A percentile compares a stretch with the other conserved stretches of the same genome.
phyloP scores from a whole-genome alignment of 35 echinoderm and acorn worm genomes.

The Nesometra sesokonis region DNA sequence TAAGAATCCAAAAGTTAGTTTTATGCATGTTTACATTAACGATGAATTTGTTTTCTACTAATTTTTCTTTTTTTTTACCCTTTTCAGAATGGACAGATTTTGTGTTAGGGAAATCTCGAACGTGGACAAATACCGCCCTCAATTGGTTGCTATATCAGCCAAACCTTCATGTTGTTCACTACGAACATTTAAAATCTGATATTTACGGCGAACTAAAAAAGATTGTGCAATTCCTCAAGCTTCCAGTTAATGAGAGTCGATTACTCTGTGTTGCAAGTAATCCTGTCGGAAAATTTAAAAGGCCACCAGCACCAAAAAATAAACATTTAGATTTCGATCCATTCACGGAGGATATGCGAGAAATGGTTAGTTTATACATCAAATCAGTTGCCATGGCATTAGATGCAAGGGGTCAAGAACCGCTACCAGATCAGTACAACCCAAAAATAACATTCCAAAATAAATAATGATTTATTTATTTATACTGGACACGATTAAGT shows the following conservation, averaged over 20 bases:
- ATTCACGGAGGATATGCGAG: conserved; percentile 88
- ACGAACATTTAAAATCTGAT: conserved; percentile 68
- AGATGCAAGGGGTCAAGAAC: conserved; percentile 51
- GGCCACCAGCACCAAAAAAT: conserved; percentile 39
- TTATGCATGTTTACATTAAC: not conserved
- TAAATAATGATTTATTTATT: no score
- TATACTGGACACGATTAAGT: not conserved
- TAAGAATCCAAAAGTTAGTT: no score
- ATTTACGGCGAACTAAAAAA: conserved; percentile 41
- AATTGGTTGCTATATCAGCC: conserved; percentile 79
- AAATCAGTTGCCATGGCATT: conserved; percentile 90
- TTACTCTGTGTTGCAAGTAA: conserved; percentile 59
- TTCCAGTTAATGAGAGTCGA: conserved; percentile 49
- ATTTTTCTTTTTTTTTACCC: conserved; percentile 1
- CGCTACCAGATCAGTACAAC: conserved; percentile 52
- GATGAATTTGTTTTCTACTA: not conserved
- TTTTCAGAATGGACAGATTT: conserved; percentile 93
- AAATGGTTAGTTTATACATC: conserved; percentile 54
- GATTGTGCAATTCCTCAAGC: conserved; percentile 45
- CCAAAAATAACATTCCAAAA: conserved; percentile 60
- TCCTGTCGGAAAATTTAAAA: conserved; percentile 83
- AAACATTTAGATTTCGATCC: conserved; percentile 66
- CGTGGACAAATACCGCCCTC: conserved; percentile 89
- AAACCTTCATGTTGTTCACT: conserved; percentile 73
- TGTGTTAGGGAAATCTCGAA: conserved; percentile 86